Evolutionary conservation across 2,888 invertebrate species (phyloP).

Genomic region (Dolichopus griseipennis): DNA sequence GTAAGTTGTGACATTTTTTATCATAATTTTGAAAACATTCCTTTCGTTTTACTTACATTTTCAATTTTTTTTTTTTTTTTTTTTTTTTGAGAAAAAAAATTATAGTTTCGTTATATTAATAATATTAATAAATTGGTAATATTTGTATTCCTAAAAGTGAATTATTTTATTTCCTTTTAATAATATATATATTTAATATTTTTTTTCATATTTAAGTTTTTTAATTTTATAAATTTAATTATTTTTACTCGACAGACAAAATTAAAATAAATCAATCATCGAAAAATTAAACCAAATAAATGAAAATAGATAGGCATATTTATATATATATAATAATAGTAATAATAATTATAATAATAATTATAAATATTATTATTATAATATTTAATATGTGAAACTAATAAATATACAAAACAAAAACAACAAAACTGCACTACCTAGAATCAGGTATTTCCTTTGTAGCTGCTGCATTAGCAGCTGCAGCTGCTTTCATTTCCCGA

Average conservation of each 20-base stretch:
- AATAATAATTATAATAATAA: no score
- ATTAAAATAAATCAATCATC: background rate
- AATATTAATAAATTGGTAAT: constrained; percentile 4
- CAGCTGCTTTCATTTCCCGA: constrained; percentile 23
- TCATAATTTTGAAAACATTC: background rate
- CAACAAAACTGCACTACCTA: constrained; percentile 41
- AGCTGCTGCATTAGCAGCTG: constrained; percentile 27
- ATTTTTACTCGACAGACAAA: constrained; percentile 1
- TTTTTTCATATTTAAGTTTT: background rate
- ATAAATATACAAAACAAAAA: constrained; percentile 11
- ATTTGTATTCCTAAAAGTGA: constrained; percentile 3
- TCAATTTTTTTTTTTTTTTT: background rate
- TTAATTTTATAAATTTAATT: background rate
- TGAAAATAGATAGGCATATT: background rate
- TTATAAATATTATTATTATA: background rate
- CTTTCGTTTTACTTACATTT: background rate
- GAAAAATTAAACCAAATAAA: background rate
- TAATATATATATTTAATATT: constrained; percentile 4
- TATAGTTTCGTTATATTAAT: constrained; percentile 1
- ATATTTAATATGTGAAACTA: constrained; percentile 10
- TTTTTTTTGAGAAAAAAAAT: background rate
- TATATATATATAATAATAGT: no score
- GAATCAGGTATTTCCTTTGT: constrained; percentile 44
- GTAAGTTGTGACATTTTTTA: constrained; percentile 1
- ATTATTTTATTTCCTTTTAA: background rate